These are phyloP conservation scores for Heliconius cydno DNA, from an alignment of 2,888 invertebrate genomes.

Conservation along the genomic window DNA sequence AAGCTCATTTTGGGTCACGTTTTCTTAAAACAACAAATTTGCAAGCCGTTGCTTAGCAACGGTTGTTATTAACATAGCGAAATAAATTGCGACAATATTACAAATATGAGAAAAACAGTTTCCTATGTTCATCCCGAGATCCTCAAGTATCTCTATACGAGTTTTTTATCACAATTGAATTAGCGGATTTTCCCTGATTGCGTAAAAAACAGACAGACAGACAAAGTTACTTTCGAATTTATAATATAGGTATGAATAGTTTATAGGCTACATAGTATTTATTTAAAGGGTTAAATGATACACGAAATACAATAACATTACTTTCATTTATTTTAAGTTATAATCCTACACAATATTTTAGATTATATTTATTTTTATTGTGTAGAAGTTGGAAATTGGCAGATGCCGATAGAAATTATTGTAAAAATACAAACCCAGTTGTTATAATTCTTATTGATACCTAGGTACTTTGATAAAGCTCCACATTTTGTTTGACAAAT, in stretches of 20 bases:
- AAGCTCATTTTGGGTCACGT: too few species aligned
- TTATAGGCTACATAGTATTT: not conserved
- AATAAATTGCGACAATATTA: too few species aligned
- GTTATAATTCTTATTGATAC: constrained; percentile 75
- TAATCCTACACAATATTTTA: constrained; percentile 76
- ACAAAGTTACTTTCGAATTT: too few species aligned
- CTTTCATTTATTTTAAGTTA: constrained; percentile 78
- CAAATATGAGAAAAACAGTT: too few species aligned
- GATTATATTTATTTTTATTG: constrained; percentile 70
- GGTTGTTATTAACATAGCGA: too few species aligned
- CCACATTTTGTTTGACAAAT: constrained; percentile 83
- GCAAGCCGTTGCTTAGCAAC: too few species aligned
- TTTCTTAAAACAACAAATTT: too few species aligned
- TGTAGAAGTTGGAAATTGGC: constrained; percentile 75
- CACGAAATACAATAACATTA: constrained; percentile 62
- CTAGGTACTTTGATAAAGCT: constrained; percentile 84
- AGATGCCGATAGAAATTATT: constrained; percentile 75
- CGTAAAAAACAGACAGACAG: too few species aligned
- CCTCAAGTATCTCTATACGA: too few species aligned
- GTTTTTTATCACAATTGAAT: too few species aligned
- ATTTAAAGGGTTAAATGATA: constrained; percentile 19
- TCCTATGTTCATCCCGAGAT: too few species aligned
- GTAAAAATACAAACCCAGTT: constrained; percentile 82
- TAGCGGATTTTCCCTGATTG: too few species aligned
- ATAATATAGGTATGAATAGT: not conserved